Base-by-base conservation (phyloP, 2,113 vertebrate genomes). In the Cromileptes altivelis region DNA sequence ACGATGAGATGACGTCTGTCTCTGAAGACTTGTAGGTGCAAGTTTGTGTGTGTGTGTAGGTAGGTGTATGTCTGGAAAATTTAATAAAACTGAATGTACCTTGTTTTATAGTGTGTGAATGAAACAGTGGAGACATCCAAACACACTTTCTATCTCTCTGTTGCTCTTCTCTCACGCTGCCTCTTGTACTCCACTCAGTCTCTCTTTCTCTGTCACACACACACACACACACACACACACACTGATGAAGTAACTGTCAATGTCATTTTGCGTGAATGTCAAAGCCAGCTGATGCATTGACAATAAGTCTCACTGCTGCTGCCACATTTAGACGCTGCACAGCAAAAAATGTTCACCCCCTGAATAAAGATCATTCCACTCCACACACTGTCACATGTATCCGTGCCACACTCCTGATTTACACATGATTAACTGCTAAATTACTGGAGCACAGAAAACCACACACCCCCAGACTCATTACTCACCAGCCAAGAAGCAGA, bases 401-500 rank as follows among this genome's bases (percentile, higher is more conserved):
- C 65, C 40, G 18, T 62, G 27, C 27, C 53, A 30, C 13, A 33
- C 6, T 64, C 12, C 21, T 58, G 62, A 83, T 52, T 75, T 18
- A 45, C 25, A 23, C 18, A 52, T 10, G 33, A 23, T 53, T 53
- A 33, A 27, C 8, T 68, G 71, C 61, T 47, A 60, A 18, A 61
- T 27, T 27, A 13, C 19, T 60, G 40, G 14, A 55, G 55, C 33
- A 23, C 60, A 62, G 0, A 75, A 23, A 70, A 6, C 27, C n/a
- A 25, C 37, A 12, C 47, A 3, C 19, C 12, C 42, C 25, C 56
- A 42, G 25, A 30, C 4, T 53, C 0, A 7, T 14, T 19, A 78
- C 85, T 64, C 15, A 86, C 97, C 97, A 70, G 96, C 95, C 53
- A 98, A 93, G 73, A 98, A 98, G 93, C 97, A 99, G 92, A 97